phyloP scores from a whole-genome alignment of 2,797 vertebrate genomes.

The Kryptolebias ocellatus region DNA sequence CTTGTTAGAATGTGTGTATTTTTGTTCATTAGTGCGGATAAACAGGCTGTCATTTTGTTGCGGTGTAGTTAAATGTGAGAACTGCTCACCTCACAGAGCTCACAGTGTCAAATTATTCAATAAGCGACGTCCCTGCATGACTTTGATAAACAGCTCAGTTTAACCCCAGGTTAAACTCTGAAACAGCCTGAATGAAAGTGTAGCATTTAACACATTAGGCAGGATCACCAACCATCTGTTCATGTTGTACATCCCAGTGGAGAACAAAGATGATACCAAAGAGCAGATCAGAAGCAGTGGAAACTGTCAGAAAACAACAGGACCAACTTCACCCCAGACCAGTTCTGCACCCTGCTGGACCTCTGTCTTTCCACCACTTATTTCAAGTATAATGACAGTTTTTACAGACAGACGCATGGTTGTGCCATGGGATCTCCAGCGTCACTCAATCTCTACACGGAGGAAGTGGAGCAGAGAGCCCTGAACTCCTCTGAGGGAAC shows the following conservation, averaged over 20 bases:
- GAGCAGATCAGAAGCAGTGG: background rate
- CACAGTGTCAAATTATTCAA: too few relatives aligned
- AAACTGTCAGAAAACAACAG: too few relatives aligned
- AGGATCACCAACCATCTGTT: conserved; percentile 16
- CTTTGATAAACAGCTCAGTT: conserved; percentile 8
- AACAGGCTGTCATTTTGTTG: background rate
- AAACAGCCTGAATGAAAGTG: conserved; percentile 21
- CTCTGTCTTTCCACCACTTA: too few relatives aligned
- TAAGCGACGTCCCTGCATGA: conserved; percentile 7
- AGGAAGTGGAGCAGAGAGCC: too few relatives aligned
- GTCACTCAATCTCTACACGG: too few relatives aligned
- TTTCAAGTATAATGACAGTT: too few relatives aligned
- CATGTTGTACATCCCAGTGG: background rate
- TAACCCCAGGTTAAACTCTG: conserved; percentile 15
- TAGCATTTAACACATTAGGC: conserved; percentile 5
- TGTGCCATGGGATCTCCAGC: too few relatives aligned
- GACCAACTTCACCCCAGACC: too few relatives aligned
- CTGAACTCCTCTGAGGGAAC: too few relatives aligned
- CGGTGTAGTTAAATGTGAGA: background rate
- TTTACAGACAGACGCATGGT: too few relatives aligned
- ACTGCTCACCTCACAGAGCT: background rate
- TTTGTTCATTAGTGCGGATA: background rate
- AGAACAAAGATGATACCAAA: conserved; percentile 16
- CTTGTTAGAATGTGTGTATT: background rate
- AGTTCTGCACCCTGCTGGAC: too few relatives aligned